These are phyloP conservation scores for Leucophenga maculata DNA, from an alignment of 2,888 invertebrate species.

Conservation along the genomic window DNA sequence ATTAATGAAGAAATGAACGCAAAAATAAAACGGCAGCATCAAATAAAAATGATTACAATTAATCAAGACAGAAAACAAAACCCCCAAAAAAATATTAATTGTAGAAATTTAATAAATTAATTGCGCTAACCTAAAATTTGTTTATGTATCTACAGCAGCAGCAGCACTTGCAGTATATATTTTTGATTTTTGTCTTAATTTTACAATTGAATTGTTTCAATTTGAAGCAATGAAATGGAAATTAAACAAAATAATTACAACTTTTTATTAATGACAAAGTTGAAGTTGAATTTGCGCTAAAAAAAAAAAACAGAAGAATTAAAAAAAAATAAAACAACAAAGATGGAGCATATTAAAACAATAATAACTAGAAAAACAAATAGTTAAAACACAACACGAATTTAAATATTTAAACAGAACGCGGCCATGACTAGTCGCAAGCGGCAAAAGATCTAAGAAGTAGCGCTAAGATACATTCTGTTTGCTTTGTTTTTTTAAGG, in stretches of 20 bases:
- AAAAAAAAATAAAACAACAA: too few relatives aligned
- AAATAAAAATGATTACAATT: slow-evolving; percentile 19
- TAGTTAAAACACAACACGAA: not conserved
- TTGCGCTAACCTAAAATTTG: not conserved
- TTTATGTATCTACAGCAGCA: not conserved
- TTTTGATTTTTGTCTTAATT: not conserved
- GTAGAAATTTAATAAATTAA: slow-evolving; percentile 8
- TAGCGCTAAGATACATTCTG: slow-evolving; percentile 35
- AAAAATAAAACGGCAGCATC: slow-evolving; percentile 3
- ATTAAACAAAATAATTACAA: not conserved
- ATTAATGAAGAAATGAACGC: slow-evolving; percentile 5
- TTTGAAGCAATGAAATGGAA: not conserved
- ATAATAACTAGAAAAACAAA: not conserved
- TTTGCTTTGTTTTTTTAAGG: not conserved
- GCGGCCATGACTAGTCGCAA: slow-evolving; percentile 52
- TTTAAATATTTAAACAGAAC: slow-evolving; percentile 33
- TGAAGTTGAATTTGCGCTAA: too few relatives aligned
- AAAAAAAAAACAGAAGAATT: not conserved
- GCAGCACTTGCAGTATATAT: not conserved
- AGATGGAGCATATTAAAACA: not conserved
- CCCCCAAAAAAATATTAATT: slow-evolving; percentile 3
- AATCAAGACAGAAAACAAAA: slow-evolving; percentile 13
- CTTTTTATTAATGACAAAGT: not conserved
- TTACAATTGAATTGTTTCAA: not conserved
- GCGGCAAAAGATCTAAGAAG: slow-evolving; percentile 36